phyloP scores from a whole-genome alignment of 2,113 vertebrate genomes.

The Chlorodrepanis virens region DNA sequence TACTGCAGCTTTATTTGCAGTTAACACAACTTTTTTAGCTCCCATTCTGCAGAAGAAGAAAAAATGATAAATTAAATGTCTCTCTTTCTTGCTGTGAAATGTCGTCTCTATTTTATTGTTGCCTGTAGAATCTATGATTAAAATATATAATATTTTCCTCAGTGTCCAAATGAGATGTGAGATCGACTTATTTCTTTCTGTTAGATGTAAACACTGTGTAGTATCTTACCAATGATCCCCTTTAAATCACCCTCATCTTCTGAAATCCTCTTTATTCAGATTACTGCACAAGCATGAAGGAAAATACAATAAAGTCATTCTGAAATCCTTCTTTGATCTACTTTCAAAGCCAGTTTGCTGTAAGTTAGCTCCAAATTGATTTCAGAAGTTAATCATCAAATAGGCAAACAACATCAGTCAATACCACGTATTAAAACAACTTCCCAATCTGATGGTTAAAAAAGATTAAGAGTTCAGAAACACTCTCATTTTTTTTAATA shows the following conservation, averaged over 20 bases:
- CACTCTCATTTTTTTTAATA: background rate
- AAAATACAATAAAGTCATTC: background rate
- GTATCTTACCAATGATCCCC: background rate
- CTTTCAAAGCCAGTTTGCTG: slow-evolving; percentile 25
- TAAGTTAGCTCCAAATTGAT: slow-evolving; percentile 18
- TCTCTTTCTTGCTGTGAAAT: background rate
- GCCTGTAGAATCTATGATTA: background rate
- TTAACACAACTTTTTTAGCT: background rate
- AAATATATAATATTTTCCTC: background rate
- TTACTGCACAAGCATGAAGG: background rate
- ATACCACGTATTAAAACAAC: background rate
- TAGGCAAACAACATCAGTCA: background rate
- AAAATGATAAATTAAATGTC: background rate
- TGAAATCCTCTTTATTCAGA: slow-evolving; percentile 31
- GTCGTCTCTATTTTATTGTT: background rate
- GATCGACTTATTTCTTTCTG: background rate
- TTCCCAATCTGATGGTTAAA: background rate
- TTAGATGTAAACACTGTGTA: background rate
- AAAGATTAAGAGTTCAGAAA: background rate
- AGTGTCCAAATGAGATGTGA: background rate
- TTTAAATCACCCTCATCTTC: background rate
- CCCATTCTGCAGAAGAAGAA: background rate
- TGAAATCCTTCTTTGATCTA: slow-evolving; percentile 40
- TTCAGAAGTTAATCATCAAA: slow-evolving; percentile 27
- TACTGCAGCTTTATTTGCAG: background rate